Base-by-base conservation (phyloP, 2,888 invertebrate species). In the Coenonympha glycerion region DNA sequence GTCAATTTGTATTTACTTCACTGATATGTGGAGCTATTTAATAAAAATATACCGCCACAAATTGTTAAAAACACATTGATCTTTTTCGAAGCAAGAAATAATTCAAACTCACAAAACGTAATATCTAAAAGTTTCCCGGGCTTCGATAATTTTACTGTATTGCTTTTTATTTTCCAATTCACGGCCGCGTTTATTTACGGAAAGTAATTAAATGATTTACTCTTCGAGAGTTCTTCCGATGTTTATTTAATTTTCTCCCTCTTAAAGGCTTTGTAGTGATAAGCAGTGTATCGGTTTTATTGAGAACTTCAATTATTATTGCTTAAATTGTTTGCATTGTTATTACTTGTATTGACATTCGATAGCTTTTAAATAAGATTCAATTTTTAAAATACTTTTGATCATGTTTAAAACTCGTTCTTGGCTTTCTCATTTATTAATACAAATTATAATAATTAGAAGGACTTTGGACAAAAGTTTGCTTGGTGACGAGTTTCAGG, bases 151-250 rank as follows among this genome's bases (percentile, higher is more conserved):
- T 36, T 36, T 11, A 11, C 24, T 45, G 16, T 42, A 13, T 39
- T 18, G 18, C 18, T 24, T 50, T 50, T 46, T 34, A 46, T 33
- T 46, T 40, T 39, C 18, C 40, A 15, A 11, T 46, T 31, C 40
- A 40, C 40, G 31, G 47, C 34, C 30, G 21, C 40, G 21, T 26
- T 51, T 41, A 49, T 46, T 46, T 40, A 18, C 37, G 31, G 8
- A 28, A 6, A 46, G 33, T 51, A 46, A 46, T 51, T 51, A 46
- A 46, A 51, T 46, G 33, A 46, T 51, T 51, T 46, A 40, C 26
- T 46, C 31, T 40, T 33, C 6, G 15, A 26, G 40, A 26, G 40
- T 34, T 40, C 40, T 47, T 39, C 31, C n/a, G 47, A 21, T 47
- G 31, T 40, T 47, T 40, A 40, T 47, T 47, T 34, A 45, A 45